These are phyloP conservation scores for Meta bourneti DNA, from an alignment of 2,888 invertebrate genomes.

Conservation along the genomic window DNA sequence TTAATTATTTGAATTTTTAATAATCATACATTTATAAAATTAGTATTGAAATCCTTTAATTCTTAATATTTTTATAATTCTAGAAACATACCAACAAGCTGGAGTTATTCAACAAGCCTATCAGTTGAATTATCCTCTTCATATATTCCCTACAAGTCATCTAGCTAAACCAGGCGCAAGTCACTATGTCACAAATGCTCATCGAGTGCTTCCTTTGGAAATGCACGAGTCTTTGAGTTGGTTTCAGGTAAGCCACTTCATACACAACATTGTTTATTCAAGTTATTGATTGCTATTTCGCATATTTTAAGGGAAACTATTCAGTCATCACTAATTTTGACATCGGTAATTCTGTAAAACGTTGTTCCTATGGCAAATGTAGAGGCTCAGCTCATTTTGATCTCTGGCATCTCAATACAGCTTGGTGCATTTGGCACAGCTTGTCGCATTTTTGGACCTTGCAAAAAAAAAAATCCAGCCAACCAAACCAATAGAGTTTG, in stretches of 20 bases:
- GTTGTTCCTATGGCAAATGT: too few relatives aligned
- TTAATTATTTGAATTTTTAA: not conserved
- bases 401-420: too few relatives aligned
- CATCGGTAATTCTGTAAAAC: too few relatives aligned
- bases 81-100: constrained; percentile 81
- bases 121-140: constrained; percentile 81
- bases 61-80: not conserved
- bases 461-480: too few relatives aligned
- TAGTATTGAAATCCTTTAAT: constrained; percentile 21
- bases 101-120: constrained; percentile 81
- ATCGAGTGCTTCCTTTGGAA: constrained; percentile 74
- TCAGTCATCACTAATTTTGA: not conserved
- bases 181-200: constrained; percentile 75
- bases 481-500: too few relatives aligned
- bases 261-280: not conserved
- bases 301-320: not conserved
- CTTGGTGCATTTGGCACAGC: too few relatives aligned
- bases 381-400: too few relatives aligned
- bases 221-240: constrained; percentile 76
- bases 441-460: too few relatives aligned
- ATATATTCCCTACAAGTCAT: constrained; percentile 72
- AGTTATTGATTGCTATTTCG: not conserved
- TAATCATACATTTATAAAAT: too few relatives aligned
- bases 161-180: constrained; percentile 67
- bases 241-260: constrained; percentile 70